Conservation (phyloP, 2,797 vertebrate species). For the Adrianichthys oophorus region DNA sequence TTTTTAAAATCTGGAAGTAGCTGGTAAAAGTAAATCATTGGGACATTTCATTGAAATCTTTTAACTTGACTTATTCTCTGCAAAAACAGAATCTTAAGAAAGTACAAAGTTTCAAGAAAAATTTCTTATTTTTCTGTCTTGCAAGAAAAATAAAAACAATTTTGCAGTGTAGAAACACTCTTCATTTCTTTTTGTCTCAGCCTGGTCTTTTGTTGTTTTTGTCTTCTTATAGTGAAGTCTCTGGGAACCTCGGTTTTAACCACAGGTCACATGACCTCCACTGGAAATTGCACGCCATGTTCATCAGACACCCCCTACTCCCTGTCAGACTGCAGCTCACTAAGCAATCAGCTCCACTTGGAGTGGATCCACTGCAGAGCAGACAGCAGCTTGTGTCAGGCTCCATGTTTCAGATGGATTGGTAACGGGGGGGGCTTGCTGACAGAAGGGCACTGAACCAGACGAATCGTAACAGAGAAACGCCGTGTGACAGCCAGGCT, state of each 20-base stretch:
- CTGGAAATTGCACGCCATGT: background rate
- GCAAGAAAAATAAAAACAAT: too few relatives aligned
- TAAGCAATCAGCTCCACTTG: slow-evolving; percentile 18
- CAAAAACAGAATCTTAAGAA: too few relatives aligned
- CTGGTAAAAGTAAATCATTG: too few relatives aligned
- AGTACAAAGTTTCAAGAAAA: too few relatives aligned
- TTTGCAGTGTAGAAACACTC: too few relatives aligned
- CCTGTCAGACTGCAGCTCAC: slow-evolving; percentile 9
- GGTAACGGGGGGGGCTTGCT: slow-evolving; percentile 37
- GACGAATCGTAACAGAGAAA: slow-evolving; percentile 49
- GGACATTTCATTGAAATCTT: too few relatives aligned
- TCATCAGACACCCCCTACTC: background rate
- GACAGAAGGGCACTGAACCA: slow-evolving; percentile 47
- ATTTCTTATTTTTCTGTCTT: too few relatives aligned
- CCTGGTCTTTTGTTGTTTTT: too few relatives aligned
- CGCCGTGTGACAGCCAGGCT: slow-evolving; percentile 55
- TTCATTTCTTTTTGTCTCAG: too few relatives aligned
- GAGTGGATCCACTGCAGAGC: slow-evolving; percentile 31
- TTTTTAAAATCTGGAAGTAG: too few relatives aligned
- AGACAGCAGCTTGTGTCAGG: slow-evolving; percentile 35
- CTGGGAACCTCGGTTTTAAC: slow-evolving; percentile 2
- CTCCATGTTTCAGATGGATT: slow-evolving; percentile 39
- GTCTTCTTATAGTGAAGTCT: background rate
- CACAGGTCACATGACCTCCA: slow-evolving; percentile 8
- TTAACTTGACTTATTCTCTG: too few relatives aligned